Conservation (phyloP, 2,797 vertebrate genomes). For the Anisognathus igniventris region DNA sequence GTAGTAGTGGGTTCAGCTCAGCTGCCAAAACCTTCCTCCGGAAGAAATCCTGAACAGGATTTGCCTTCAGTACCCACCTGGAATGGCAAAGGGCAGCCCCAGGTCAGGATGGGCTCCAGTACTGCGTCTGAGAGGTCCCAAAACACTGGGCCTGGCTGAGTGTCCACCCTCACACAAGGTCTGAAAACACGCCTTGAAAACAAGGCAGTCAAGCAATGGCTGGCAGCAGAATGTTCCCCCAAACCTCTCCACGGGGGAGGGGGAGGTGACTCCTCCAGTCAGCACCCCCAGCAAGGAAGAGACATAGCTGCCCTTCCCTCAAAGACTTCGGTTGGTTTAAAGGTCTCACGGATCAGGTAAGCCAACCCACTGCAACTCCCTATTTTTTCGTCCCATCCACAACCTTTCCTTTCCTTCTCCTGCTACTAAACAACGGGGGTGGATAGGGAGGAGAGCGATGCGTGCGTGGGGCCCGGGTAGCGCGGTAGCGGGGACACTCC, state of each 20-base stretch:
- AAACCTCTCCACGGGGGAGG: accelerated
- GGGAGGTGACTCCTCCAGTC: background rate
- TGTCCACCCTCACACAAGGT: background rate
- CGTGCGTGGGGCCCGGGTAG: background rate
- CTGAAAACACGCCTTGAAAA: background rate
- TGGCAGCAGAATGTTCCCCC: background rate
- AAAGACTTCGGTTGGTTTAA: background rate
- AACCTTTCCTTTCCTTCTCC: background rate
- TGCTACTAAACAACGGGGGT: background rate
- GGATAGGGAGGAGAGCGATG: background rate
- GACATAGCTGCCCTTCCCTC: background rate
- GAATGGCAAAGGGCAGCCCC: background rate
- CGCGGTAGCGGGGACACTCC: background rate
- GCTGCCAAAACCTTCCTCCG: background rate
- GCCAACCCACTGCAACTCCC: background rate
- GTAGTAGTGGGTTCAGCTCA: background rate
- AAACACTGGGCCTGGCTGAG: background rate
- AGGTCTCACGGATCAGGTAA: background rate
- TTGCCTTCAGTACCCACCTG: accelerated
- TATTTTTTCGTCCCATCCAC: background rate
- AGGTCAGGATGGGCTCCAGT: background rate
- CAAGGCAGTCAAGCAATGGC: background rate
- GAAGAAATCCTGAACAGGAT: background rate
- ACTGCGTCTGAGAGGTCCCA: background rate
- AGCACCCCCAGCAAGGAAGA: background rate